These are phyloP conservation scores for Odontophorus gujanensis DNA, from an alignment of 2,113 vertebrate species.

Conservation along the genomic window DNA sequence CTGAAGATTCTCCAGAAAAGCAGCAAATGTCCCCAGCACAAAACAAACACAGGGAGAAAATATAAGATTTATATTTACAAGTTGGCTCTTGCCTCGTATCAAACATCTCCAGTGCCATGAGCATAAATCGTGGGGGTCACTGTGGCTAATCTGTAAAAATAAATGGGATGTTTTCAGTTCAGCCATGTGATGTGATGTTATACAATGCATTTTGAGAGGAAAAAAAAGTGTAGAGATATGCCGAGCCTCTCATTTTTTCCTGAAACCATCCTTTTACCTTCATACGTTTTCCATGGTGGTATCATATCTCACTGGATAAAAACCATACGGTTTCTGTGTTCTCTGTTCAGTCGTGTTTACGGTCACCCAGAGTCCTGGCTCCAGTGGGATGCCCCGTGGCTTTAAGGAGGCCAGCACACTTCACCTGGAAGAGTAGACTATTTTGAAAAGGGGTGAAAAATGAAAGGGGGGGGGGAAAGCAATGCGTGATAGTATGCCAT, in stretches of 20 bases:
- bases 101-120: slow-evolving; percentile 8
- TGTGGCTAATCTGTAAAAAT: slow-evolving; percentile 52
- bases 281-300: neutral
- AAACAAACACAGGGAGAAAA: slow-evolving; percentile 22
- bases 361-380: neutral
- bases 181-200: neutral
- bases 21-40: neutral
- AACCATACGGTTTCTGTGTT: neutral
- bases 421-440: neutral
- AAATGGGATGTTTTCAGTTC: slow-evolving; percentile 48
- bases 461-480: neutral
- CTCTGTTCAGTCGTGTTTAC: slow-evolving; percentile 14
- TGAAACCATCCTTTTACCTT: neutral
- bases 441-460: neutral
- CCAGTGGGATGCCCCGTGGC: neutral
- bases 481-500: neutral
- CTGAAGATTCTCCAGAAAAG: slow-evolving; percentile 15
- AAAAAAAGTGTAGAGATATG: neutral
- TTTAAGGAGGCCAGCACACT: neutral
- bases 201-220: neutral
- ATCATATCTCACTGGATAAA: slow-evolving; percentile 10
- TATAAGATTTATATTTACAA: slow-evolving; percentile 7
- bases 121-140: slow-evolving; percentile 34
- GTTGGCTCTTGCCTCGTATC: slow-evolving; percentile 36
- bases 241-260: neutral